phyloP scores from a whole-genome alignment of 2,888 invertebrate genomes.

The Drepana falcataria region DNA sequence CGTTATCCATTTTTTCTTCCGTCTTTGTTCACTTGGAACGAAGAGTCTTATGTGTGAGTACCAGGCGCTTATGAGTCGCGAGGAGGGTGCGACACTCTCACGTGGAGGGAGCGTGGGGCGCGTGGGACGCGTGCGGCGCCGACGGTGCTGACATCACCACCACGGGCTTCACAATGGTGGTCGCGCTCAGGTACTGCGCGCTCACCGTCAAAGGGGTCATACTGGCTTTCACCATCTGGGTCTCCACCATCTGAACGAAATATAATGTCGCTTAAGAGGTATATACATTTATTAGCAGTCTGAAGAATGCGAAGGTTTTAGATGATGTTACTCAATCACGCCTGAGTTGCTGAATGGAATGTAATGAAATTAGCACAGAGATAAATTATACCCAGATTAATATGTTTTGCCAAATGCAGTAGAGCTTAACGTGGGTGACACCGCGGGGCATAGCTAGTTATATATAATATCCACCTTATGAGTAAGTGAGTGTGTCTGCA shows the following conservation, averaged over 20 bases:
- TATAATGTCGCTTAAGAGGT: not conserved
- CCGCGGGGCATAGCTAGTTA: too few species aligned
- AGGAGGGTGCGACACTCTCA: conserved; percentile 20
- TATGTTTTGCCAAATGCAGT: too few species aligned
- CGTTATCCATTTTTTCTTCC: not conserved
- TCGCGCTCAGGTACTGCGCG: conserved; percentile 82
- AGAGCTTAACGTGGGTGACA: too few species aligned
- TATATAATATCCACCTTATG: conserved; percentile 77
- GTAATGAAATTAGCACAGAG: too few species aligned
- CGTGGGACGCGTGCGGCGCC: conserved; percentile 22
- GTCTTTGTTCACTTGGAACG: conserved; percentile 6
- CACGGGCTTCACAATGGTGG: conserved; percentile 82
- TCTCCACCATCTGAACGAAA: conserved; percentile 60
- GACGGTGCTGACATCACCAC: conserved; percentile 77
- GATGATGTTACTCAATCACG: too few species aligned
- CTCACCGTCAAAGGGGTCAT: conserved; percentile 81
- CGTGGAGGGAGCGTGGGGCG: conserved; percentile 18
- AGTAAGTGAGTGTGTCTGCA: conserved; percentile 79
- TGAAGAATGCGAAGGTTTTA: too few species aligned
- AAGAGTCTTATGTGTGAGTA: conserved; percentile 14
- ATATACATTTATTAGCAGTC: too few species aligned
- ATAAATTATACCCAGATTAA: too few species aligned
- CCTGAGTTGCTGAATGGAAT: too few species aligned
- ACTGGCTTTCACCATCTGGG: conserved; percentile 77
- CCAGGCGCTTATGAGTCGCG: conserved; percentile 21